Evolutionary conservation across 2,113 vertebrate species (phyloP), one percentile per base, ranked within the genome.

Genomic region (Rafetus swinhoei): DNA sequence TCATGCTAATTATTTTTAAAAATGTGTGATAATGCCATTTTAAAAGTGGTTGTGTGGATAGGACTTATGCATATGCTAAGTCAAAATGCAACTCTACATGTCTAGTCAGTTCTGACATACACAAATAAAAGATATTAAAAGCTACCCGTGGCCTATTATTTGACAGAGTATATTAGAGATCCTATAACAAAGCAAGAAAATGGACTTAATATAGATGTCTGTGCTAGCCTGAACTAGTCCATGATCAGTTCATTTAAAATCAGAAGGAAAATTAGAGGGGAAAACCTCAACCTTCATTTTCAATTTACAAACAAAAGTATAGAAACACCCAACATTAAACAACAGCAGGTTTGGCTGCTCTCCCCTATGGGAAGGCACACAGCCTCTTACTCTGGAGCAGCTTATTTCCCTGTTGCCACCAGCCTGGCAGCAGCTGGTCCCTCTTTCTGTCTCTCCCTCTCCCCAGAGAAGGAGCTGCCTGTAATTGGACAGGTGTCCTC

Each of bases 131-230:
- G 83, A 94, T 11, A 1, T 6, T 5, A 54, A 57, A 79, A 57
- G 12, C 0, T 3, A 7, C 2, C 1, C 7, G 4, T 6, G 29
- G 83, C 79, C 29, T 6, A 25, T 18, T 60, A 54, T 62, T 79
- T 25, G 39, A 85, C 57, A 55, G 13, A 19, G 18, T 79, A 7
- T 56, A 53, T 12, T 12, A 74, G 35, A 81, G n/a, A 84, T 21
- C 24, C 54, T 55, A 79, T 50, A 16, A 3, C 13, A 19, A 35
- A 12, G 7, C 14, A 29, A 19, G 10, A 4, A 18, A 76, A 59
- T 11, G 3, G 4, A 7, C 1, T 4, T 3, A 10, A 6, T 19
- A 19, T 3, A 16, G 9, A 4, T 7, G 39, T 27, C 45, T 9
- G 19, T 77, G 50, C 39, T 45, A 77, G 39, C 22, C 12, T 35